Evolutionary conservation across 1,140 invertebrate species (phyloP).

Genomic region (Lanistes nyassanus): DNA sequence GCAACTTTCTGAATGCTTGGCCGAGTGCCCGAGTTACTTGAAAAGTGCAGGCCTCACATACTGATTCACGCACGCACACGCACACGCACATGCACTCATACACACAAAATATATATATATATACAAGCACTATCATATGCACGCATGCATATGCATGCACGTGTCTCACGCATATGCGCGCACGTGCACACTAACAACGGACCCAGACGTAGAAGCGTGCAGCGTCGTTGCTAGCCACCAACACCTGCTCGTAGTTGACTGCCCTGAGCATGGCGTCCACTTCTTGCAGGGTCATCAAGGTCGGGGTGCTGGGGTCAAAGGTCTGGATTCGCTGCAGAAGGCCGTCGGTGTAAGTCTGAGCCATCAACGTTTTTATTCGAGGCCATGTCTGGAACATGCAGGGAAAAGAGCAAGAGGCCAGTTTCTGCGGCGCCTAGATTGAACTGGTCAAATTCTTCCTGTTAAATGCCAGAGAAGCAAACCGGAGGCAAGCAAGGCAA

Average conservation of each 20-base stretch:
- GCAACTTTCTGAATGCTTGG: too few relatives aligned
- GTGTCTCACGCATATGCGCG: background rate
- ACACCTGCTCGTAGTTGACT: conserved; percentile 41
- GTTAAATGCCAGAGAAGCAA: too few relatives aligned
- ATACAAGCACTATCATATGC: background rate
- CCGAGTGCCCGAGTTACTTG: too few relatives aligned
- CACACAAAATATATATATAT: background rate
- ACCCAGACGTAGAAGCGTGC: conserved; percentile 54
- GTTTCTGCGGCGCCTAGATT: too few relatives aligned
- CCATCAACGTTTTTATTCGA: conserved; percentile 45
- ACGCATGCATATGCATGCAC: conserved; percentile 1
- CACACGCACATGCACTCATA: background rate
- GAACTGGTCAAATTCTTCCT: too few relatives aligned
- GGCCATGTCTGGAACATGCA: conserved; percentile 48
- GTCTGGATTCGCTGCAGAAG: conserved; percentile 40
- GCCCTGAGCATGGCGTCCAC: conserved; percentile 36
- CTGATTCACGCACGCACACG: background rate
- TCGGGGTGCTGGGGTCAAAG: conserved; percentile 38
- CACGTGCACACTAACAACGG: conserved; percentile 4
- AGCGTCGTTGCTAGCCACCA: conserved; percentile 46
- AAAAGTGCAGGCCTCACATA: too few relatives aligned
- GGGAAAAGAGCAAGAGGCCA: too few relatives aligned
- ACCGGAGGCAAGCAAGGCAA: too few relatives aligned
- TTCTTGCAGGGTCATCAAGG: conserved; percentile 31
- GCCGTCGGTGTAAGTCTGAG: conserved; percentile 47